phyloP scores from a whole-genome alignment of 2,888 invertebrate genomes.

The Podabrus alpinus region DNA sequence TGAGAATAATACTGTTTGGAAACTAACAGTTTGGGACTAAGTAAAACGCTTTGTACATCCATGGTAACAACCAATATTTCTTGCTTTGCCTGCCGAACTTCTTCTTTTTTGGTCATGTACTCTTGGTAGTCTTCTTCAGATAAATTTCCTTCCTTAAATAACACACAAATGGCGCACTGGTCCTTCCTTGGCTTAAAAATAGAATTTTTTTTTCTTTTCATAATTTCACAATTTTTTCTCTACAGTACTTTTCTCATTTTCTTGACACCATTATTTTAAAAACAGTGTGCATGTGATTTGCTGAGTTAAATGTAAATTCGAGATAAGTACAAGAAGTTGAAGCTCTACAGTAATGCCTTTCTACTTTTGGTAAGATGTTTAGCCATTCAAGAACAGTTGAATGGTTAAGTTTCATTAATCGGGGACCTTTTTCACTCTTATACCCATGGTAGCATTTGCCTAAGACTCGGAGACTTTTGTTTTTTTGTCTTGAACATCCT shows the following conservation, averaged over 20 bases:
- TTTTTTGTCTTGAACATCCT: neutral
- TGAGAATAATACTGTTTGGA: conserved; percentile 43
- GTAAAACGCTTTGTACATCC: conserved; percentile 10
- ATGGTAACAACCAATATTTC: conserved; percentile 26
- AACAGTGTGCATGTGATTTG: neutral
- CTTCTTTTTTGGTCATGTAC: neutral
- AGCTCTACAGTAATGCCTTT: conserved; percentile 1
- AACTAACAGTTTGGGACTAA: conserved; percentile 31
- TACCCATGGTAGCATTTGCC: neutral
- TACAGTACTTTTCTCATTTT: neutral
- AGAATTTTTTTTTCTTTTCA: conserved; percentile 29
- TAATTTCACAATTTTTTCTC: conserved; percentile 16
- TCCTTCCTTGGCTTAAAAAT: conserved; percentile 35
- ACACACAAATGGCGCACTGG: conserved; percentile 29
- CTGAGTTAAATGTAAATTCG: neutral
- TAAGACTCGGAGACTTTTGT: neutral
- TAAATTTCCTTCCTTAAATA: conserved; percentile 26
- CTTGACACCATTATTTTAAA: conserved; percentile 1
- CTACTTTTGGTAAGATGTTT: conserved; percentile 2
- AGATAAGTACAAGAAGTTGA: neutral
- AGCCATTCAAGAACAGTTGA: conserved; percentile 5
- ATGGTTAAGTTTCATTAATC: too few relatives aligned
- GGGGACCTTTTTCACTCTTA: neutral
- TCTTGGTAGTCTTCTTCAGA: neutral
- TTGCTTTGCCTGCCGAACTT: neutral